These are phyloP conservation scores for Manacus vitellinus DNA, from an alignment of 2,113 vertebrate genomes.

Conservation along the genomic window DNA sequence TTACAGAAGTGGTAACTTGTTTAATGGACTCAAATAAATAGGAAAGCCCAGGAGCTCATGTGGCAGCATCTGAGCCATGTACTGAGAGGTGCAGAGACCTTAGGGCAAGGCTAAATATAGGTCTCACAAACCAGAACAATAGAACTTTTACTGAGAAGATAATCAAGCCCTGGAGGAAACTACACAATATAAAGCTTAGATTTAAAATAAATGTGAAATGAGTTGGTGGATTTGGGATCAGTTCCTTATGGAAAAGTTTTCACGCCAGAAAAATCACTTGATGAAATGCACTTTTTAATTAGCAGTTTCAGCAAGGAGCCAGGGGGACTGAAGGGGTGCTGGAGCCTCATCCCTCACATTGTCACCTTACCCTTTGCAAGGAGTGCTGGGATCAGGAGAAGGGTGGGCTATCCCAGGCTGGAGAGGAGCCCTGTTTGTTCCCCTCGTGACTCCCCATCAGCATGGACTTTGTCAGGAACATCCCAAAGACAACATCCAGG, in stretches of 20 bases:
- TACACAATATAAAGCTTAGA: background rate
- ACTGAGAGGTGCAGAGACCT: background rate
- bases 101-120: background rate
- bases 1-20: background rate
- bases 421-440: background rate
- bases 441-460: background rate
- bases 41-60: background rate
- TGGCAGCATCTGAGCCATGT: background rate
- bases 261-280: background rate
- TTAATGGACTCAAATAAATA: background rate
- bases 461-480: background rate
- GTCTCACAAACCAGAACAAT: slow-evolving; percentile 12
- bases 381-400: background rate
- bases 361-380: background rate
- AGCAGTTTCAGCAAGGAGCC: background rate
- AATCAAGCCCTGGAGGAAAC: slow-evolving; percentile 44
- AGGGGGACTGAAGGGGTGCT: background rate
- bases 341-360: background rate
- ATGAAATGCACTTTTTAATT: slow-evolving; percentile 12
- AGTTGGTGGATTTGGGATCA: slow-evolving; percentile 2
- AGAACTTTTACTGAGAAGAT: slow-evolving; percentile 8
- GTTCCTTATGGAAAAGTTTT: slow-evolving; percentile 41
- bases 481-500: background rate
- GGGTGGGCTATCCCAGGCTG: background rate
- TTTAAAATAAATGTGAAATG: slow-evolving; percentile 52